phyloP scores from a whole-genome alignment of 2,113 vertebrate species.

The Toxostoma redivivum region DNA sequence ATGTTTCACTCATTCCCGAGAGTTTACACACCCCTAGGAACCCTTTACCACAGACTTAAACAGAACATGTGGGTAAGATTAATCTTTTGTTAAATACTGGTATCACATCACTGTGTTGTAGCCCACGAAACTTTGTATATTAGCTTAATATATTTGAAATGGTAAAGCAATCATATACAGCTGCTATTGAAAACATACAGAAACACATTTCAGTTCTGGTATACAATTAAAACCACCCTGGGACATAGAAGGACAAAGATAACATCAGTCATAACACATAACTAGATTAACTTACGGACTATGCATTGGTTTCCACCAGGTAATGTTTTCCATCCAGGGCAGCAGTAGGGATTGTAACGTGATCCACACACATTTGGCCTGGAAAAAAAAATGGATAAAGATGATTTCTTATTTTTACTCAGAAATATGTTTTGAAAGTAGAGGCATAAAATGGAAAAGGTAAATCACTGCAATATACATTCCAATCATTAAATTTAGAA shows the following conservation, averaged over 20 bases:
- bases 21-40: neutral
- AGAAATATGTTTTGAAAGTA: neutral
- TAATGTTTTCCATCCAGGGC: constrained; percentile 98
- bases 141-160: constrained; percentile 7
- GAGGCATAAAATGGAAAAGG: neutral
- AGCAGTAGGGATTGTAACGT: constrained; percentile 94
- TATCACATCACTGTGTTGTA: neutral
- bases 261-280: neutral
- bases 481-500: neutral
- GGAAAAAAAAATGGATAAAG: constrained; percentile 11
- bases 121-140: neutral
- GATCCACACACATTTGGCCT: constrained; percentile 98
- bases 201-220: neutral
- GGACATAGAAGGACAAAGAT: neutral
- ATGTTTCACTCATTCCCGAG: neutral
- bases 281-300: constrained; percentile 88
- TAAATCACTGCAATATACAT: neutral
- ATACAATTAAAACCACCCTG: neutral
- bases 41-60: neutral
- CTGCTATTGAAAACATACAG: neutral
- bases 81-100: constrained; percentile 17
- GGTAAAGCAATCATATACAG: neutral
- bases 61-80: neutral
- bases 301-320: constrained; percentile 99
- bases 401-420: neutral